Evolutionary conservation across 2,113 vertebrate genomes (phyloP).

Genomic region (Mus pahari): DNA sequence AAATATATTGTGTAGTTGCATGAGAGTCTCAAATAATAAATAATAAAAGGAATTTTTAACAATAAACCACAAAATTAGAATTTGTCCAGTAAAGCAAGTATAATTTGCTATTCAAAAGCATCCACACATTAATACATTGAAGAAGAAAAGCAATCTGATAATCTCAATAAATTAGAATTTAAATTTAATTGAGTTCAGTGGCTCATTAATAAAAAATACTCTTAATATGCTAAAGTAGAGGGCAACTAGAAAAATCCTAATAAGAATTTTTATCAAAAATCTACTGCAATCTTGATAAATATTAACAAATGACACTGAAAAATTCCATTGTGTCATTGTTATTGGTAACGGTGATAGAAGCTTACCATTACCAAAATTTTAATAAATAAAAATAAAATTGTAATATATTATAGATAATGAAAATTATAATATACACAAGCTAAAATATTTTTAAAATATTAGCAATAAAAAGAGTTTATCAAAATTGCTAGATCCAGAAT

Average conservation of each 20-base stretch:
- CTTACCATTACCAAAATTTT: slow-evolving; percentile 2
- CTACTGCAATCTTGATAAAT: not conserved
- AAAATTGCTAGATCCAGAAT: not conserved
- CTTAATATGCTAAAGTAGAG: slow-evolving; percentile 29
- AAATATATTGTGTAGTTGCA: not conserved
- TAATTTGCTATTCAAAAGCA: not conserved
- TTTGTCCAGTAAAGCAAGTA: slow-evolving; percentile 26
- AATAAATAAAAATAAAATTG: slow-evolving; percentile 12
- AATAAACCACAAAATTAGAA: not conserved
- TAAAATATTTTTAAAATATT: slow-evolving; percentile 23
- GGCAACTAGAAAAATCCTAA: not conserved
- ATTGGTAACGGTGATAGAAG: not conserved
- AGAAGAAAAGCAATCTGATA: not conserved
- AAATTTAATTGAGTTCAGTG: slow-evolving; percentile 1
- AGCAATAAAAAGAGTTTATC: not conserved
- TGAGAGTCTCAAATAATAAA: not conserved
- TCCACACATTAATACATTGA: not conserved
- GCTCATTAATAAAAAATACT: not conserved
- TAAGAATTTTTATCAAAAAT: slow-evolving; percentile 42
- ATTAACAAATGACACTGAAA: not conserved
- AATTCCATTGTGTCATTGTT: not conserved
- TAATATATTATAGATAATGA: not conserved
- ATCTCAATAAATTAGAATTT: slow-evolving; percentile 32
- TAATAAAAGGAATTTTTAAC: not conserved
- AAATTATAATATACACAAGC: slow-evolving; percentile 17